Base-by-base conservation (phyloP, 2,797 vertebrate species). In the Epinephelus malabaricus region DNA sequence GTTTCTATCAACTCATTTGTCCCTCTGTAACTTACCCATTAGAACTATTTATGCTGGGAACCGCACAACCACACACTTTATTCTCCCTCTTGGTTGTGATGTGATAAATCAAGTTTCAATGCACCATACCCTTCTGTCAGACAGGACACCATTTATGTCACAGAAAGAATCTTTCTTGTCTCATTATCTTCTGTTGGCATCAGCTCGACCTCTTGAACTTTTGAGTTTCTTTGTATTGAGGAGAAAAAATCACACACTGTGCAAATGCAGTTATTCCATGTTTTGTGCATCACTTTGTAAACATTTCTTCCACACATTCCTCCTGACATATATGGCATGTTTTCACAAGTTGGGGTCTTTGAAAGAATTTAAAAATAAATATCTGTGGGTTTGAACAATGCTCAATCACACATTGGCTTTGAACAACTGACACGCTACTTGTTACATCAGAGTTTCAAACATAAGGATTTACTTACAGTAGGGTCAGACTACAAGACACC, bases 81-180 rank as follows among this genome's bases (percentile, higher is more conserved):
- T 40, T 14, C 13, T 54, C 45, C 9, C 6, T 67, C 14, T 5
- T 46, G 17, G 25, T 34, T 71, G n/a, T 83, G 17, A 72, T 77
- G 59, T 63, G 34, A 50, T 38, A 53, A 75, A 80, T 77, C 4
- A 3, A 12, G 50, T 80, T 78, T 58, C 56, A 59, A 25, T 2
- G 0, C 10, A 58, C 0, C 3, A 18, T 65, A 11, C 5, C 18
- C 18, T 2, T 19, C 15, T 15, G 58, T 76, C 27, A 62, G 62
- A 23, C 27, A 58, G 51, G 17, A 49, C 45, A 45, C 40, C 23
- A 18, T 49, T 45, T 3, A 30, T n/a, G 12, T 38, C 10, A 68
- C 60, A 61, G 23, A 21, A 51, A 50, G 14, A 49, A 40, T 58
- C 12, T 1, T 61, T 21, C 3, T 69, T 60, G 14, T 63, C 23